Base-by-base conservation (phyloP, 1,140 invertebrate species). In the Habropoda laboriosa region DNA sequence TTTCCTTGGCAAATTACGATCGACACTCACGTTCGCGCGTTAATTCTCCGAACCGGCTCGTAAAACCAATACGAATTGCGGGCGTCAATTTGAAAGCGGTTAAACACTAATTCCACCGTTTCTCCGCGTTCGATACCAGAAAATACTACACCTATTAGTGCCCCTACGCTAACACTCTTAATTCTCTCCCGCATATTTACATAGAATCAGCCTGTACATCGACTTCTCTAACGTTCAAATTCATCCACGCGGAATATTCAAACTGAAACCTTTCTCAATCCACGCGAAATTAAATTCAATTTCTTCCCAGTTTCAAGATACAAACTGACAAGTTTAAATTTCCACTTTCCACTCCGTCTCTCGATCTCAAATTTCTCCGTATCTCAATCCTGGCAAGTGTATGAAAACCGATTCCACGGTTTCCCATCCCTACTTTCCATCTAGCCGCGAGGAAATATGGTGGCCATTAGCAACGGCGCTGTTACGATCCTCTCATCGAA, bases 121-220 rank as follows among this genome's bases (percentile, higher is more conserved):
- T 53, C 35, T 16, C 24, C 27, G 45, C 13, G 47, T 30, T 38
- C 60, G 45, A 35, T 68, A 18, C 64, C 6, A 68, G 45, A 30
- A 68, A 68, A 68, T 68, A 68, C 51, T n/a, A 13, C n/a, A 53
- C 30, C 64, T 35, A 51, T 68, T 68, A 68, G 47, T 35, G 64
- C 51, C 45, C 0, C 12, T 40, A 13, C 35, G 0, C 42, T 13
- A 38, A 68, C 47, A 64, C 16, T 21, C n/a, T 0, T 51, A 51
- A 51, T n/a, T n/a, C 21, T 51, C 47, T 32, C 10, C 45, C 5
- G 30, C 64, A 30, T 51, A 35, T 35, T 51, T 67, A 51, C 64
- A 10, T 6, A 27, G 18, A 51, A 51, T 21, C 32, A 8, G n/a
- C 24, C 42, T 32, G 12, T n/a, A 49, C 30, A 21, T 1, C 40